Evolutionary conservation across 2,888 invertebrate species (phyloP).

Genomic region (Dasysyrphus tricinctus): DNA sequence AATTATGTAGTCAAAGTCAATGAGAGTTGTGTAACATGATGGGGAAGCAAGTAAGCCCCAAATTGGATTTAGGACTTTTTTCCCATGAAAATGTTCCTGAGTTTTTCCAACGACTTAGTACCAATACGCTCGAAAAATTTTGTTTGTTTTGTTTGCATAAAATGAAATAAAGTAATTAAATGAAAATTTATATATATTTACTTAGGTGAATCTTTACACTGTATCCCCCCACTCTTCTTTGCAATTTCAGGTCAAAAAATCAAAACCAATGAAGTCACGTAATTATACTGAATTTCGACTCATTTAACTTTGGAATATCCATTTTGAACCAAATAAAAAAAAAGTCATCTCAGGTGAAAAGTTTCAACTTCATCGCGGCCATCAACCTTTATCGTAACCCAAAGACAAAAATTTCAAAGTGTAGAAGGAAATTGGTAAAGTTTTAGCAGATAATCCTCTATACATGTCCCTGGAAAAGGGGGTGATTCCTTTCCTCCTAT

Average conservation of each 20-base stretch:
- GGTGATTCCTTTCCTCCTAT: background rate
- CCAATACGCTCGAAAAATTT: too few species aligned
- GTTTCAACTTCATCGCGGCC: slow-evolving; percentile 51
- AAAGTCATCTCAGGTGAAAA: slow-evolving; percentile 44
- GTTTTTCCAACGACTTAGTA: too few species aligned
- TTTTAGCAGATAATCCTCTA: slow-evolving; percentile 32
- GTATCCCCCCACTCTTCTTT: background rate
- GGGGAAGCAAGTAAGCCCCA: too few species aligned
- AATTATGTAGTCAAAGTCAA: too few species aligned
- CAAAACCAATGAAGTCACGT: slow-evolving; percentile 59
- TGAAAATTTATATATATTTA: background rate
- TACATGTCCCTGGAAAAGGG: background rate
- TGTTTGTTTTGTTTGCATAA: too few species aligned
- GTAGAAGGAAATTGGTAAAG: slow-evolving; percentile 59
- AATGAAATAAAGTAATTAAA: background rate
- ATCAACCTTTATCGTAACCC: slow-evolving; percentile 50
- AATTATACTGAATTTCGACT: slow-evolving; percentile 70
- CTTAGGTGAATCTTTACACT: background rate
- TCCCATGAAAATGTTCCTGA: too few species aligned
- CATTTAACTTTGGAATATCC: slow-evolving; percentile 72
- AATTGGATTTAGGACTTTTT: too few species aligned
- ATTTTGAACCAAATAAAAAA: background rate
- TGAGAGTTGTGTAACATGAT: background rate
- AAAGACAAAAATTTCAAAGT: slow-evolving; percentile 26
- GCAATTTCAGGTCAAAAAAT: slow-evolving; percentile 5